Base-by-base conservation (phyloP, 1,140 invertebrate genomes). In the Drosophila auraria region DNA sequence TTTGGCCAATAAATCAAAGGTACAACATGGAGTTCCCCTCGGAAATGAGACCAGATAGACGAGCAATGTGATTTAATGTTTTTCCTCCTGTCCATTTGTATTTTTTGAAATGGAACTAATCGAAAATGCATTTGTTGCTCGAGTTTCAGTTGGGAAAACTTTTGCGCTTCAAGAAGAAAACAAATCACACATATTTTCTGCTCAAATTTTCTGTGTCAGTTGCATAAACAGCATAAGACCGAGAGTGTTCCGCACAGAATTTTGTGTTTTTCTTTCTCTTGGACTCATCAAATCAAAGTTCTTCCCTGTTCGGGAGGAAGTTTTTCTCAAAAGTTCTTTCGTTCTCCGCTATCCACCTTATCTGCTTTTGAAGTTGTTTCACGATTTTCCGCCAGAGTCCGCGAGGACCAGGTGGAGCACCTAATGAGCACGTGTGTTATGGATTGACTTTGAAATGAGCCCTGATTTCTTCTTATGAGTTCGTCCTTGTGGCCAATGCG, bases 51-150 rank as follows among this genome's bases (percentile, higher is more conserved):
- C 59, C 51, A 53, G 83, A 80, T 75, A 75, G 63, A 17, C 17
- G 33, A 17, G 68, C 80, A 63, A 79, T 80, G 78, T 83, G 84
- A 83, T 83, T 89, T 76, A 87, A 20, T 20, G 20, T 20, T 20
- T 20, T 20, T 20, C 20, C 20, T 20, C 20, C 20, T 20, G 20
- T 20, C 20, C 20, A 20, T 20, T 20, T 20, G 20, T 20, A 20
- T 20, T 20, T 20, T 20, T 20, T 20, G 20, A 20, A 1, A 20
- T 20, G 20, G 78, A 74, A 86, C 84, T 84, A 83, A 87, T 87
- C 84, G 81, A 87, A 87, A 87, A 80, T 89, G 81, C 81, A 87
- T 87, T 89, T 83, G 80, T 87, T 89, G 71, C 53, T 65, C 59
- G 56, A 58, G 47, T 49, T 69, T 69, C 62, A 58, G 33, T 23